phyloP scores from a whole-genome alignment of 2,113 vertebrate genomes.

The Micronisus gabar region DNA sequence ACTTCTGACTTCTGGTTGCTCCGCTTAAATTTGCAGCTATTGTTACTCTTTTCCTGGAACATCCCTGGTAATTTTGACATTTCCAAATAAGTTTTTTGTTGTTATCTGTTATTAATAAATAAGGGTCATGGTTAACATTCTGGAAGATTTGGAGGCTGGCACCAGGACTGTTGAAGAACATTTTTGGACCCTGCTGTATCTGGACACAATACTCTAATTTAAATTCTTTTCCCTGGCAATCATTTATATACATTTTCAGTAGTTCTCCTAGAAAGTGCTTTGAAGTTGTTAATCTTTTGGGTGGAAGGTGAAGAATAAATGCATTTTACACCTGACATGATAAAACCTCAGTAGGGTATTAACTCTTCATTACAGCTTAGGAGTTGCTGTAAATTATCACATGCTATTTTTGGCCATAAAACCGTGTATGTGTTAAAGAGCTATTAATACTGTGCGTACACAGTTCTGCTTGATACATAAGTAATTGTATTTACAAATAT shows the following conservation, averaged over 20 bases:
- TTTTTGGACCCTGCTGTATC: background rate
- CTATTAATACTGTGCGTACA: background rate
- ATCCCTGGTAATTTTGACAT: background rate
- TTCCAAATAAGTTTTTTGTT: background rate
- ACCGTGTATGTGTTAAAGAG: background rate
- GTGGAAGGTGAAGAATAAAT: background rate
- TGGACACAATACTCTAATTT: background rate
- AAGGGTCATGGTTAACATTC: background rate
- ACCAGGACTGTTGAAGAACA: background rate
- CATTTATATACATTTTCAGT: background rate
- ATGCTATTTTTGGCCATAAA: background rate
- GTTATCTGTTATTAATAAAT: background rate
- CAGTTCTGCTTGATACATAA: background rate
- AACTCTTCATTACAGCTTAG: background rate
- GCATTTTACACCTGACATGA: background rate
- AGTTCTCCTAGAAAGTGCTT: background rate
- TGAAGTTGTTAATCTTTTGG: background rate
- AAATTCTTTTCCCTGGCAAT: background rate
- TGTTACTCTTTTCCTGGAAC: background rate
- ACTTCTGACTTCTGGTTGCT: background rate
- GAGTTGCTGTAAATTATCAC: background rate
- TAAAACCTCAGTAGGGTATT: background rate
- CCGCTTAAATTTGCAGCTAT: background rate
- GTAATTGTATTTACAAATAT: background rate
- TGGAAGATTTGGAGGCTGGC: background rate